Conservation (phyloP, 2,888 invertebrate species). For the Catocala nupta region DNA sequence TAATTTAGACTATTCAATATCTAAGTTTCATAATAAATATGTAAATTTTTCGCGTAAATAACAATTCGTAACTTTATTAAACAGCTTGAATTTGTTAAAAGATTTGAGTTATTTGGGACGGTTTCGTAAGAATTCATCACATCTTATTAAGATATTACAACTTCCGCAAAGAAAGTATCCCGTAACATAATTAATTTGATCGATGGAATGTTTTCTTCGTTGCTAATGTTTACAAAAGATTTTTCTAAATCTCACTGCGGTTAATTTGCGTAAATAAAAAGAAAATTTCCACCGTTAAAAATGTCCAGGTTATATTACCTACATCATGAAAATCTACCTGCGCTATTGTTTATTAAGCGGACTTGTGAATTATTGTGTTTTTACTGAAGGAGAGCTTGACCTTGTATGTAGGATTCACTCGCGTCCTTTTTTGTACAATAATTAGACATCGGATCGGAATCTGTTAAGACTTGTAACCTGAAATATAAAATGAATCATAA, state of each 20-base stretch:
- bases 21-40: no score
- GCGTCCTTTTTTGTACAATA: no score
- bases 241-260: constrained; percentile 3
- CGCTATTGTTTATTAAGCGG: background rate
- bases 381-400: background rate
- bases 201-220: constrained; percentile 41
- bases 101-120: constrained; percentile 3
- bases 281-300: background rate
- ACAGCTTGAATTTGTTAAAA: no score
- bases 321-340: background rate
- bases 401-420: no score
- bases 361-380: background rate
- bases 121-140: constrained; percentile 21
- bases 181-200: constrained; percentile 54
- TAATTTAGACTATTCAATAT: no score
- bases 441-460: no score
- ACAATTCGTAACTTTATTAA: no score
- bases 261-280: constrained; percentile 1
- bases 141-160: constrained; percentile 44
- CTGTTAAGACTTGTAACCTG: no score
- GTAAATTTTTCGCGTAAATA: no score
- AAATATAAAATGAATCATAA: no score
- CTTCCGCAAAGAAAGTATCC: constrained; percentile 45
- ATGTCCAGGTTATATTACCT: constrained; percentile 4
- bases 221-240: constrained; percentile 27